These are phyloP conservation scores for Tineola bisselliella DNA, from an alignment of 2,888 invertebrate genomes.

Conservation along the genomic window DNA sequence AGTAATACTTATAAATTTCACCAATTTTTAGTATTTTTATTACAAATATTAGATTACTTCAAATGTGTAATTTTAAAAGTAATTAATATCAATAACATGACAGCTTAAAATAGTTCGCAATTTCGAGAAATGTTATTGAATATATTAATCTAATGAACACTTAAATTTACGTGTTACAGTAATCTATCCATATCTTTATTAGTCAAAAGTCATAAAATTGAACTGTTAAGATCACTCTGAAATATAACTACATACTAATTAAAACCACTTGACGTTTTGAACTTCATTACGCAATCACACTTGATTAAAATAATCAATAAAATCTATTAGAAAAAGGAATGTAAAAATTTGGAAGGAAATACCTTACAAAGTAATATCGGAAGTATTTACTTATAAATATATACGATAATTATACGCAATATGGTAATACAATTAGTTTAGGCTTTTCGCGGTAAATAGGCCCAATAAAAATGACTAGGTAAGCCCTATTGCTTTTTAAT, in stretches of 20 bases:
- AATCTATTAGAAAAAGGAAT: neutral
- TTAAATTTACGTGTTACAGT: conserved; percentile 49
- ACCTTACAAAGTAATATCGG: neutral
- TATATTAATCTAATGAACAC: conserved; percentile 59
- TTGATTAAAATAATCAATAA: conserved; percentile 29
- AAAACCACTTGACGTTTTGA: conserved; percentile 43
- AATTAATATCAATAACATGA: conserved; percentile 50
- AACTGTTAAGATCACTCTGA: conserved; percentile 42
- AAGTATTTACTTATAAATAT: neutral
- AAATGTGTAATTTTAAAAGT: conserved; percentile 48
- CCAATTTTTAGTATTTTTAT: conserved; percentile 36
- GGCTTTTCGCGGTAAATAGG: conserved; percentile 28
- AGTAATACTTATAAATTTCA: neutral
- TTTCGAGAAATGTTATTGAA: neutral
- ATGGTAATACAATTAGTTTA: neutral
- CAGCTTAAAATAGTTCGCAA: conserved; percentile 36
- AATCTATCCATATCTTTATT: conserved; percentile 29
- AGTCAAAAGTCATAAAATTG: conserved; percentile 47
- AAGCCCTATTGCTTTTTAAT: conserved; percentile 31
- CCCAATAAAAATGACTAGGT: conserved; percentile 60
- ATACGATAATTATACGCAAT: neutral
- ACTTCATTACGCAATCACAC: conserved; percentile 58
- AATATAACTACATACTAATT: conserved; percentile 32
- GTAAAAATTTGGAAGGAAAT: conserved; percentile 6
- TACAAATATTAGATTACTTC: conserved; percentile 40